These are phyloP conservation scores for Anthopleura sola DNA, from an alignment of 64 coral and sea anemone species.

Conservation along the genomic window DNA sequence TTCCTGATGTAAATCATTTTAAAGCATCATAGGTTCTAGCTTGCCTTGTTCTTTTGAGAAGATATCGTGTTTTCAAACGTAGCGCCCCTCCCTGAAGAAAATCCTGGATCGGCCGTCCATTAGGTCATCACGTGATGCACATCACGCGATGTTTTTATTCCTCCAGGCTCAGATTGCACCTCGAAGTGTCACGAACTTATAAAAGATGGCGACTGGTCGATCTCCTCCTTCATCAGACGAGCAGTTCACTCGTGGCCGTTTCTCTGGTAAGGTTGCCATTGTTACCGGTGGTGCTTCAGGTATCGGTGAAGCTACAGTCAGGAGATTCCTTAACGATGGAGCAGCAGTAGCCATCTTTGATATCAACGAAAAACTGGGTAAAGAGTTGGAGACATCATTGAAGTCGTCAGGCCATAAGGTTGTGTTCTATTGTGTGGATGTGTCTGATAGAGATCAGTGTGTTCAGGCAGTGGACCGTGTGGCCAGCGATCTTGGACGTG, in stretches of 20 bases:
- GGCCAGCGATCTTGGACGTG: conserved; percentile 14
- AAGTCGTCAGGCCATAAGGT: conserved; percentile 21
- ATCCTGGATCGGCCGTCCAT: too few species aligned
- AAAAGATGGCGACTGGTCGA: neutral
- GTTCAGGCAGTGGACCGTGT: conserved; percentile 42
- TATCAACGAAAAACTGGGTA: conserved; percentile 40
- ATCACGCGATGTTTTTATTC: too few species aligned
- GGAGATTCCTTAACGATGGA: conserved; percentile 56
- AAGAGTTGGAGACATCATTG: conserved; percentile 36
- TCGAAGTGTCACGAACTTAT: too few species aligned
- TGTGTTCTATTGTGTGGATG: conserved; percentile 40
- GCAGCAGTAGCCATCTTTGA: conserved; percentile 60
- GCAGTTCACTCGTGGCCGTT: conserved; percentile 26
- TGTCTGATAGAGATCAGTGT: conserved; percentile 52
- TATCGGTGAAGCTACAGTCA: conserved; percentile 57
- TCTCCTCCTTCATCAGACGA: neutral
- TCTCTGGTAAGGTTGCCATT: conserved; percentile 42
- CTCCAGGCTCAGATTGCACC: too few species aligned
- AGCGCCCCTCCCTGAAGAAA: too few species aligned
- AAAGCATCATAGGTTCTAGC: too few species aligned
- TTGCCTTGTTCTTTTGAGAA: too few species aligned
- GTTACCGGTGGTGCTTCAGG: conserved; percentile 66
- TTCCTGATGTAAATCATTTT: too few species aligned
- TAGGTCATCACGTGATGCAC: too few species aligned
- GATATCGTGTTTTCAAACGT: too few species aligned